Evolutionary conservation across 2,888 invertebrate species (phyloP).

Genomic region (Anarsia innoxiella): DNA sequence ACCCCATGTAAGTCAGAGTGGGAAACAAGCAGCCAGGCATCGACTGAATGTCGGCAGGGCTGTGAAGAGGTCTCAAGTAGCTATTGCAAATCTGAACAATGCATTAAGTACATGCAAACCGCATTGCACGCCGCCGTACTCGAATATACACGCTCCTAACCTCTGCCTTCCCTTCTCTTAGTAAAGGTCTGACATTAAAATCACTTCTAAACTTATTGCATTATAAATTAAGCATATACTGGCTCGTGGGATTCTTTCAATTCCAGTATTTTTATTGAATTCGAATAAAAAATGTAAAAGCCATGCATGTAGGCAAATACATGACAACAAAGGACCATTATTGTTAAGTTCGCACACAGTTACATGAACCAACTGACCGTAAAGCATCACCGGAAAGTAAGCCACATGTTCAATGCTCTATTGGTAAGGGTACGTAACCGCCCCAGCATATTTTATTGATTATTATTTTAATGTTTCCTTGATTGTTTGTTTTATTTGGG

Average conservation of each 20-base stretch:
- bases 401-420: constrained; percentile 21
- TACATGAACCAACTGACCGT: constrained; percentile 20
- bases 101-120: constrained; percentile 47
- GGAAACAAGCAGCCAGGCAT: background rate
- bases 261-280: no score
- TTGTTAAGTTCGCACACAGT: constrained; percentile 10
- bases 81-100: constrained; percentile 60
- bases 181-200: no score
- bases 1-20: background rate
- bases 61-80: constrained; percentile 47
- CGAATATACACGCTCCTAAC: constrained; percentile 3
- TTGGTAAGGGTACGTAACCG: constrained; percentile 17
- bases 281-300: no score
- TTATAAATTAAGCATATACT: no score
- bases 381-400: constrained; percentile 19
- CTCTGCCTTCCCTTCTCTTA: constrained; percentile 9
- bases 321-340: background rate
- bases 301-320: no score
- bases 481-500: no score
- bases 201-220: no score
- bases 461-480: no score
- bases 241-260: no score
- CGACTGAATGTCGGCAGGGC: constrained; percentile 55
- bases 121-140: constrained; percentile 28
- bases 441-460: no score